Percentiles rank a stretch among this genome's conserved stretches.
Conservation (phyloP, 1,140 invertebrate species). For the Goniozus legneri region DNA sequence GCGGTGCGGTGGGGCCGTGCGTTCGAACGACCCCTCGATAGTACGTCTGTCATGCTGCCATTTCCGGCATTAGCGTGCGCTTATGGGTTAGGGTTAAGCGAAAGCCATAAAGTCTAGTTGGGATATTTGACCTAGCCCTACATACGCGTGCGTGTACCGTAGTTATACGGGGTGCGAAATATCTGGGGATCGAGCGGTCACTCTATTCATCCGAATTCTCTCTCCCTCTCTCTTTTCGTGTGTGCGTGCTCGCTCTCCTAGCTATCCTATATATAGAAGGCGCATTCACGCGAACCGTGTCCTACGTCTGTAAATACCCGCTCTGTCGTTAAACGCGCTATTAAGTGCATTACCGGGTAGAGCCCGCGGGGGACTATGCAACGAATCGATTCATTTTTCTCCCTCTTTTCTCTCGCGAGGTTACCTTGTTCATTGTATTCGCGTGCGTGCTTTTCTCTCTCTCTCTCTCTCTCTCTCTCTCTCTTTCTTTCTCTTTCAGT, state of each 20-base stretch:
- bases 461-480: not conserved
- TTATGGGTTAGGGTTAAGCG: constrained; percentile 18
- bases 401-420: too few species aligned
- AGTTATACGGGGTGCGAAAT: constrained; percentile 15
- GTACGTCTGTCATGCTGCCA: too few species aligned
- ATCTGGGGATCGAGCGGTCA: constrained; percentile 19
- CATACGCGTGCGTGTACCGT: not conserved
- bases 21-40: too few species aligned
- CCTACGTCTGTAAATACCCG: not conserved
- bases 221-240: too few species aligned
- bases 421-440: too few species aligned
- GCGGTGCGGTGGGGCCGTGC: too few species aligned
- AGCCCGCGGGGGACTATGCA: too few species aligned
- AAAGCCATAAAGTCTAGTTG: constrained; percentile 12
- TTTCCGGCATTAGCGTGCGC: too few species aligned
- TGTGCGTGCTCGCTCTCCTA: too few species aligned
- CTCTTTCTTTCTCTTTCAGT: not conserved
- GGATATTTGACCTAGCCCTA: constrained; percentile 2
- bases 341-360: too few species aligned
- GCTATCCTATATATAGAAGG: too few species aligned
- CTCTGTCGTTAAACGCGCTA: not conserved
- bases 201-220: constrained; percentile 26
- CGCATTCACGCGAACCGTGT: not conserved
- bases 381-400: too few species aligned
- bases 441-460: not conserved